phyloP scores from a whole-genome alignment of 2,888 invertebrate genomes.

The Drosophila anomelani region DNA sequence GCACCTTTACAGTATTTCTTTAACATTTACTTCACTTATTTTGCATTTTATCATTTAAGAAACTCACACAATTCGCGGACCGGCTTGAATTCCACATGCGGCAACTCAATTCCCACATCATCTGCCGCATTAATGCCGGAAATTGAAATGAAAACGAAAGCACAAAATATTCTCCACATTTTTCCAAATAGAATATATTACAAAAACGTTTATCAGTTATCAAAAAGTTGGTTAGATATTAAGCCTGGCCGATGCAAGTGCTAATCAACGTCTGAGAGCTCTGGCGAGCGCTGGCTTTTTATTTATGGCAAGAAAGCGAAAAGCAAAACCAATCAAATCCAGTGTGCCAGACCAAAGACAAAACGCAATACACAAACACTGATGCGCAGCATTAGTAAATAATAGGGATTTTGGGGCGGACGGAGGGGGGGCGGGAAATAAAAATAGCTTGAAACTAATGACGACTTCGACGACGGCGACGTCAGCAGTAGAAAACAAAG shows the following conservation, averaged over 20 bases:
- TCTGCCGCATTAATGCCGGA: conserved; percentile 36
- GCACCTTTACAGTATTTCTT: no score
- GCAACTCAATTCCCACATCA: conserved; percentile 39
- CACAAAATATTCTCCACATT: conserved; percentile 46
- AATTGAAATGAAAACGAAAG: conserved; percentile 34
- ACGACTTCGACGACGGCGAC: conserved; percentile 28
- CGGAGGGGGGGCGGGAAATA: conserved; percentile 42
- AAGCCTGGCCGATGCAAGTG: conserved; percentile 61
- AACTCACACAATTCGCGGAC: conserved; percentile 70
- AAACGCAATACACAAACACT: conserved; percentile 37
- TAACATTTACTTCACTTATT: background rate
- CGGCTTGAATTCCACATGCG: conserved; percentile 58
- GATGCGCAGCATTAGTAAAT: conserved; percentile 48
- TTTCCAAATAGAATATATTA: background rate
- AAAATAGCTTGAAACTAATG: conserved; percentile 60
- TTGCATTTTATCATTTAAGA: background rate
- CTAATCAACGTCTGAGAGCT: conserved; percentile 63
- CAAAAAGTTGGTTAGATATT: background rate
- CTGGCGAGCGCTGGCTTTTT: conserved; percentile 52
- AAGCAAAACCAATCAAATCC: conserved; percentile 53
- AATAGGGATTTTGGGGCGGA: conserved; percentile 43
- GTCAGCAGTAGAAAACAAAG: conserved; percentile 45
- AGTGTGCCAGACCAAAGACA: conserved; percentile 34
- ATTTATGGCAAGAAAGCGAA: conserved; percentile 70
- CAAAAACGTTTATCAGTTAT: conserved; percentile 32